Conservation (phyloP, 2,797 vertebrate species). For the Pogonophryne albipinna region DNA sequence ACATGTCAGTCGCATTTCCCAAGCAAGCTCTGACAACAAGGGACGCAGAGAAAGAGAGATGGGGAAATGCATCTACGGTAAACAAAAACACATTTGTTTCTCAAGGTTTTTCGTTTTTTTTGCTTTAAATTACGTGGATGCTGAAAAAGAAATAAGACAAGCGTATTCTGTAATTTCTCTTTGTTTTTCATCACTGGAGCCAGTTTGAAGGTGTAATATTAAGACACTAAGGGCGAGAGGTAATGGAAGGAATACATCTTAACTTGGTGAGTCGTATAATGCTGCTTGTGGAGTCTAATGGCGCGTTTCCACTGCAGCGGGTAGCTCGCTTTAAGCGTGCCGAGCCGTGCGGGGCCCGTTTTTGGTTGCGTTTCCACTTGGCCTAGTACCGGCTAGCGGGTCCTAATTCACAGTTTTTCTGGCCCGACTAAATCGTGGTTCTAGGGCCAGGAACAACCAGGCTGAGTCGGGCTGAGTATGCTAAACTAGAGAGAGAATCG, state of each 20-base stretch:
- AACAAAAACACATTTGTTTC: constrained; percentile 45
- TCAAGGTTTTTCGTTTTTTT: constrained; percentile 31
- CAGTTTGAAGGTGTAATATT: constrained; percentile 54
- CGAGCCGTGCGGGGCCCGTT: no score
- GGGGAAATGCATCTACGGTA: constrained; percentile 10
- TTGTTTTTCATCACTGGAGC: constrained; percentile 6
- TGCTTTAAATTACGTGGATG: constrained; percentile 28
- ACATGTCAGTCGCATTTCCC: constrained; percentile 60
- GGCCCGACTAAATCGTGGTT: no score
- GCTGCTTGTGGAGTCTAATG: constrained; percentile 49
- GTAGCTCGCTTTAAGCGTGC: no score
- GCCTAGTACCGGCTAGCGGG: no score
- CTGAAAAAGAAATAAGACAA: constrained; percentile 35
- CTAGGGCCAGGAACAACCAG: no score
- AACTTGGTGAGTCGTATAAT: constrained; percentile 63
- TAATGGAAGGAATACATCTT: constrained; percentile 75
- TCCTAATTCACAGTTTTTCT: no score
- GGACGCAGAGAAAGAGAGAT: constrained; percentile 8
- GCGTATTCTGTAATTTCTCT: no score
- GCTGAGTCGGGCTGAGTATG: no score
- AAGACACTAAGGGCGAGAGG: constrained; percentile 46
- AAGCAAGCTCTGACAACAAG: constrained; percentile 60
- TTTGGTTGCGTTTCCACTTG: no score
- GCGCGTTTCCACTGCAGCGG: no score
- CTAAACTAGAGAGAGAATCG: no score